phyloP scores from a whole-genome alignment of 2,113 vertebrate genomes.

The Agelaius phoeniceus region DNA sequence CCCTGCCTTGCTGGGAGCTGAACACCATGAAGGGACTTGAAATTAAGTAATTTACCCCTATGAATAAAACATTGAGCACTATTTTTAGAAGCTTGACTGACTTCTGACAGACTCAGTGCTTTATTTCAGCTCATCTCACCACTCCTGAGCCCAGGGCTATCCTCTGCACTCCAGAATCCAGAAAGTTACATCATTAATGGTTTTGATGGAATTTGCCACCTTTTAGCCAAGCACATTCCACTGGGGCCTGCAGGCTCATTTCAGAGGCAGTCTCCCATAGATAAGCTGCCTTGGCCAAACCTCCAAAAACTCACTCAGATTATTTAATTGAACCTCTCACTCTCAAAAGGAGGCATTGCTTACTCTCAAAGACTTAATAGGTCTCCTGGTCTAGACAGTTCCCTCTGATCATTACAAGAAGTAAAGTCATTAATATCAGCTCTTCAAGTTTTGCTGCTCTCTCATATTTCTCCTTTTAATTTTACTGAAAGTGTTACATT shows the following conservation, averaged over 20 bases:
- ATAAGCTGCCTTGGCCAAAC: slow-evolving; percentile 1
- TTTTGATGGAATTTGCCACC: slow-evolving; percentile 34
- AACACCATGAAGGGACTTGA: neutral
- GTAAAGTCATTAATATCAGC: neutral
- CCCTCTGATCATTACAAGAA: slow-evolving; percentile 1
- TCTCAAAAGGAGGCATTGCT: neutral
- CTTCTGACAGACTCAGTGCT: neutral
- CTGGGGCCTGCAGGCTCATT: neutral
- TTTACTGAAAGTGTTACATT: neutral
- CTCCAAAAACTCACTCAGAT: slow-evolving; percentile 24
- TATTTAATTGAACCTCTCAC: slow-evolving; percentile 16
- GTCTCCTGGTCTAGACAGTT: neutral
- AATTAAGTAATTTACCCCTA: slow-evolving; percentile 8
- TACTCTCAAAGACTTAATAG: slow-evolving; percentile 25
- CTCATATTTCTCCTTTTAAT: neutral
- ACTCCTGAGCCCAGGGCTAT: neutral
- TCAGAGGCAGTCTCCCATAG: neutral
- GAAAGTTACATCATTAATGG: neutral
- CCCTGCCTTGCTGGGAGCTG: neutral
- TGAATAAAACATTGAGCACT: neutral
- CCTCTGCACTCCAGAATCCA: neutral
- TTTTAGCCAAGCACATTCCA: neutral
- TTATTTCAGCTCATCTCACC: neutral
- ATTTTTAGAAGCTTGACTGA: slow-evolving; percentile 30
- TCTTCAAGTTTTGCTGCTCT: neutral